Evolutionary conservation across 2,113 vertebrate species (phyloP).

Genomic region (Aegotheles bennettii): DNA sequence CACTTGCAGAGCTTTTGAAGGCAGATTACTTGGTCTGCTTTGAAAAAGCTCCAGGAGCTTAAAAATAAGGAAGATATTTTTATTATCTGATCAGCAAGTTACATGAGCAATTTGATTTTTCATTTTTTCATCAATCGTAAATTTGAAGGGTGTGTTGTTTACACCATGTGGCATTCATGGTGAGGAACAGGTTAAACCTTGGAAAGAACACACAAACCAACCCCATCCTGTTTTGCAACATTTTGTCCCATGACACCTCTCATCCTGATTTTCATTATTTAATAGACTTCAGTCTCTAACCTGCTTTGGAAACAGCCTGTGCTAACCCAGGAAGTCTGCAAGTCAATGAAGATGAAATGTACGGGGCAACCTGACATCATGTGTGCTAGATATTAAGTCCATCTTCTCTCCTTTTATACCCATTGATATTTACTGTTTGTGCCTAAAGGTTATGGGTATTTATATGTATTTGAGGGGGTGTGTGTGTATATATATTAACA

Average conservation of each 20-base stretch:
- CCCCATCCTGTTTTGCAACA: neutral
- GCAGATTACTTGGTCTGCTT: neutral
- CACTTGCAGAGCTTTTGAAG: neutral
- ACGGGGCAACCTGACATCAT: neutral
- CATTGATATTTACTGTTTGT: neutral
- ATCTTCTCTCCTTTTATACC: neutral
- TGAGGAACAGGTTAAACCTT: neutral
- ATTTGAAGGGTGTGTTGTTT: neutral
- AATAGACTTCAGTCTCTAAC: neutral
- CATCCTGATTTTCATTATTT: neutral
- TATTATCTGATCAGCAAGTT: neutral
- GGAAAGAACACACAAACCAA: neutral
- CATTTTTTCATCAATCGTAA: neutral
- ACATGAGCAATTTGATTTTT: neutral
- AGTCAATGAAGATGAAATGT: neutral
- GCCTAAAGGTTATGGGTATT: neutral
- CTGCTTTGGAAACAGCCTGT: neutral
- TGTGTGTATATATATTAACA: fast-evolving
- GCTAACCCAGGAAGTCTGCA: neutral
- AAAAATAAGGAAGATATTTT: neutral
- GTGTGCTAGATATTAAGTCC: fast-evolving
- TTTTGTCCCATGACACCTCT: neutral
- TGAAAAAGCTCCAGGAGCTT: neutral
- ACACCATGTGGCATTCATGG: too few species aligned
- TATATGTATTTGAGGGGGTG: neutral